phyloP scores from a whole-genome alignment of 2,888 invertebrate genomes.

The Agapostemon virescens region DNA sequence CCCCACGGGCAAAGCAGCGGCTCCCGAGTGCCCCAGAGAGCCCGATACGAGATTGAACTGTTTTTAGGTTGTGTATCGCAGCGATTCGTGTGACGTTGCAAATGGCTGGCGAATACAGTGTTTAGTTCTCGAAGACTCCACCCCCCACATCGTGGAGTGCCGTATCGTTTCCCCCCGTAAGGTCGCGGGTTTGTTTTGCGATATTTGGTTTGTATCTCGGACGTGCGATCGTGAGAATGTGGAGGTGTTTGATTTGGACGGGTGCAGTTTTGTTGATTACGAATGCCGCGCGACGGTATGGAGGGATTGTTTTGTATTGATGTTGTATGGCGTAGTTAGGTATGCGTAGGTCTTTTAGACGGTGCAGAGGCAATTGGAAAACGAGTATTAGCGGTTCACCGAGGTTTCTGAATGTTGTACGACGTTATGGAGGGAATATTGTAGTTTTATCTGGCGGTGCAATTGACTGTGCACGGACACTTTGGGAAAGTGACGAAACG shows the following conservation, averaged over 20 bases:
- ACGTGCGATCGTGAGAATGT: too few relatives aligned
- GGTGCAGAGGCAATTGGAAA: too few relatives aligned
- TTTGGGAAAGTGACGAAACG: too few relatives aligned
- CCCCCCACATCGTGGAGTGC: background rate
- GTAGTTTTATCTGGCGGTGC: background rate
- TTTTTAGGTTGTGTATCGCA: slow-evolving; percentile 6
- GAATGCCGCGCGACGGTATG: background rate
- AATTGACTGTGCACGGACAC: too few relatives aligned
- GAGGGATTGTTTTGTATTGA: background rate
- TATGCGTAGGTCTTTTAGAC: too few relatives aligned
- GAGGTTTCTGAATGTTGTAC: background rate
- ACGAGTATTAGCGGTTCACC: too few relatives aligned
- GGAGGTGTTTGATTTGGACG: too few relatives aligned
- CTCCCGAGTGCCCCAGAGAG: background rate
- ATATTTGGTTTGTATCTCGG: background rate
- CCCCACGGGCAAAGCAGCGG: background rate
- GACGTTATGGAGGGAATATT: background rate
- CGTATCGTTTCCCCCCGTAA: background rate
- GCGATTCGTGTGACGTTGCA: slow-evolving; percentile 10
- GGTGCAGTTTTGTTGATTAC: background rate
- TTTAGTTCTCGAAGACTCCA: background rate
- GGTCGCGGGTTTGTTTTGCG: background rate
- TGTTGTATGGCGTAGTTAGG: background rate
- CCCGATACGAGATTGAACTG: background rate
- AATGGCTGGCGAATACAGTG: slow-evolving; percentile 15